A percentile compares a stretch with the other conserved stretches of the same genome.
Evolutionary conservation across 2,797 vertebrate genomes (phyloP).

Genomic region (Tokudaia muenninki): DNA sequence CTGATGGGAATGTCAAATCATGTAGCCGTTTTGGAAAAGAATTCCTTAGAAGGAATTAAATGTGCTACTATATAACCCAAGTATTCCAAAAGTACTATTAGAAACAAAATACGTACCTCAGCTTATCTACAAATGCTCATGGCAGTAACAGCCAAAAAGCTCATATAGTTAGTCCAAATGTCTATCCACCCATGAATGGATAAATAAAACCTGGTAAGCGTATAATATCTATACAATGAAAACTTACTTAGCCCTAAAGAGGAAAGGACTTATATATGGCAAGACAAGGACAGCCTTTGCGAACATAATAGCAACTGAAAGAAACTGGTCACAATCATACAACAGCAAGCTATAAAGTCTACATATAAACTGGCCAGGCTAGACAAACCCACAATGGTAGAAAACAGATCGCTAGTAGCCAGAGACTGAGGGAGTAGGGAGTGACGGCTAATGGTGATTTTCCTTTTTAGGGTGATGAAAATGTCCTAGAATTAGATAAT

Average conservation of each 20-base stretch:
- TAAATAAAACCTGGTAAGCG: background rate
- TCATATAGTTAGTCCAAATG: background rate
- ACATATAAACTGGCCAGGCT: background rate
- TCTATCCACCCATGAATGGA: background rate
- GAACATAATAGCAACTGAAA: background rate
- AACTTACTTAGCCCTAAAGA: background rate
- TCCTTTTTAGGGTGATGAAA: background rate
- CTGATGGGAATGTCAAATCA: background rate
- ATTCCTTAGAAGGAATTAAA: background rate
- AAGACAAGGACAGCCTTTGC: background rate
- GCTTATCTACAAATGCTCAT: background rate
- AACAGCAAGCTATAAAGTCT: background rate
- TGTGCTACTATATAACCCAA: background rate
- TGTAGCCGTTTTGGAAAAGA: background rate
- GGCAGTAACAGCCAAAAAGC: background rate
- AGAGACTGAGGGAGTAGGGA: background rate
- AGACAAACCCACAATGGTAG: background rate
- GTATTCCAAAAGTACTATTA: background rate
- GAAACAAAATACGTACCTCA: background rate
- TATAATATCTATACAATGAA: background rate
- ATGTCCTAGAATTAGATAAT: slow-evolving; percentile 2
- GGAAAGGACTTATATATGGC: background rate
- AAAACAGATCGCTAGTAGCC: background rate
- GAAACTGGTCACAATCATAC: background rate
- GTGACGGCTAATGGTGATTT: background rate